A percentile compares a stretch with the other conserved stretches of the same genome.
Evolutionary conservation across 2,888 invertebrate genomes (phyloP).

Genomic region (Caenorhabditis sp.): DNA sequence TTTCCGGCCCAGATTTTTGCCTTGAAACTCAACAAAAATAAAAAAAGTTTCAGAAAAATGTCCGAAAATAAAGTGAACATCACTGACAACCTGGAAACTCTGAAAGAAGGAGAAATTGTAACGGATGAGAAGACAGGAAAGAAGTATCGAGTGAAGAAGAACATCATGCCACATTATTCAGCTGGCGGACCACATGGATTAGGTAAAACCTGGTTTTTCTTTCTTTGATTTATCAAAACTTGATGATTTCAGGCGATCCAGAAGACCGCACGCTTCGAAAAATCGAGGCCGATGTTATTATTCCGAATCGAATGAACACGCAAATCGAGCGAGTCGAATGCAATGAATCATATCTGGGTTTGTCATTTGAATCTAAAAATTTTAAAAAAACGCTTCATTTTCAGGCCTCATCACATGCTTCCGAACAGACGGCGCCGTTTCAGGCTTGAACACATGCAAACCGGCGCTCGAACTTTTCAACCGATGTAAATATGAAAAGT

Average conservation of each 20-base stretch:
- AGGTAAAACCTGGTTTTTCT: slow-evolving; percentile 61
- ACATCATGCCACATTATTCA: slow-evolving; percentile 78
- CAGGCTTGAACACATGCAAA: slow-evolving; percentile 77
- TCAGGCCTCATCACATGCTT: slow-evolving; percentile 79
- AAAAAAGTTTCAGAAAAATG: slow-evolving; percentile 27
- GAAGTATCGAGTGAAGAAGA: slow-evolving; percentile 79
- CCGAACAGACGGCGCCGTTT: slow-evolving; percentile 76
- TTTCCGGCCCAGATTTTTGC: no score
- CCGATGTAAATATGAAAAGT: slow-evolving; percentile 80
- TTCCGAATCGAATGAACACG: slow-evolving; percentile 93
- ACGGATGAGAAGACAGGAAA: slow-evolving; percentile 79
- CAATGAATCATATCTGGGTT: slow-evolving; percentile 77
- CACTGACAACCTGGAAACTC: slow-evolving; percentile 71
- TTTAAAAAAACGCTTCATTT: not conserved
- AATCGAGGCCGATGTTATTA: slow-evolving; percentile 92
- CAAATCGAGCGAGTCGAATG: slow-evolving; percentile 91
- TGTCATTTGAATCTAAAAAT: slow-evolving; percentile 18
- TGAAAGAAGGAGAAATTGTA: slow-evolving; percentile 81
- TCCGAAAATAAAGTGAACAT: slow-evolving; percentile 58
- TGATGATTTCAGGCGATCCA: slow-evolving; percentile 87
- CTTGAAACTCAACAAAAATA: no score
- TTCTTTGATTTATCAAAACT: not conserved
- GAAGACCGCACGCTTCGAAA: slow-evolving; percentile 90
- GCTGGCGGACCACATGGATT: slow-evolving; percentile 79
- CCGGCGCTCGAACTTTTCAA: slow-evolving; percentile 77